Evolutionary conservation across 2,113 vertebrate species (phyloP), one percentile per base, ranked within the genome.

Genomic region (Onychostoma macrolepis): DNA sequence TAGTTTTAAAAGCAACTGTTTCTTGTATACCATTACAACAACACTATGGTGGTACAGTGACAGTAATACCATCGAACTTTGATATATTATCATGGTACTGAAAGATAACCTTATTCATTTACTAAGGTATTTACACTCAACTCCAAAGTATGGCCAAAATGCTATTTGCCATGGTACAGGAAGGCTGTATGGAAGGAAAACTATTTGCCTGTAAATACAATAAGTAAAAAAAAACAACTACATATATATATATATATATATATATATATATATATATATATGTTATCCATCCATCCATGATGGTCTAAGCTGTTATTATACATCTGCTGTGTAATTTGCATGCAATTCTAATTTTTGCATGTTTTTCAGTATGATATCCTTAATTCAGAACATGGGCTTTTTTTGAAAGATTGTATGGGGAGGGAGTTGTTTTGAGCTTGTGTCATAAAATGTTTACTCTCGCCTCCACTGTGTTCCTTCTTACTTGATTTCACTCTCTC

Each of bases 401-500:
- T 41, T 74, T 36, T 21, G 9, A 6, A 15, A 63, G n/a, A 26
- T 30, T 15, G 13, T 67, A 4, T 67, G 48, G 4, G 13, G 48
- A 50, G 53, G 53, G 7, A 21, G 19, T 24, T 58, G 53, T 58
- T 58, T 61, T 61, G 21, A 11, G 56, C 4, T 24, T 38, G 19
- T 24, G 69, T 19, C 24, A 45, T 4, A 76, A 45, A 4, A 48
- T 28, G 10, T 77, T 77, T 72, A 24, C 19, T 41, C 69, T 72
- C 9, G 1, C 21, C 3, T 56, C 71, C 43, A 71, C 15, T 63
- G 30, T 56, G 17, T 33, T 58, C 30, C 30, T 50, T 79, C 95
- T 97, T 96, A 99, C 98, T 98, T 99, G 91, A 99, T 99, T 84
- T 99, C 98, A 80, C 96, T 98, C 93, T 99, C 98, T 93, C 97